Percentiles rank a stretch among this genome's conserved stretches.
phyloP scores from a whole-genome alignment of 2,113 vertebrate species.

The Mormyrus iriodes region DNA sequence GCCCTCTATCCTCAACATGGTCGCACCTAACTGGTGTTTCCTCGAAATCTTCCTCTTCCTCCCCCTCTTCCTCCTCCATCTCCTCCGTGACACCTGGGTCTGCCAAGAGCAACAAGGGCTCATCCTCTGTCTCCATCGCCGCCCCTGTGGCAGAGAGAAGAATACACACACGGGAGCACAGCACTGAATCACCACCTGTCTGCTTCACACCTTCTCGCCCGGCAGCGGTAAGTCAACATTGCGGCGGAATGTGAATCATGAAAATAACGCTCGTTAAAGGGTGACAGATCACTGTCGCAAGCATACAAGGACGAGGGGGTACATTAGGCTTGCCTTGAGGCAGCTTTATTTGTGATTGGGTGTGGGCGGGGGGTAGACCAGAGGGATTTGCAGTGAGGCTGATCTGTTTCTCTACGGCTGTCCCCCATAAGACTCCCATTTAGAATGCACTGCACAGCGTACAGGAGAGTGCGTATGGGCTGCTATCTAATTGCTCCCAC shows the following conservation, averaged over 20 bases:
- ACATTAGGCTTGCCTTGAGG: conserved; percentile 38
- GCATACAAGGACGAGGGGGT: conserved; percentile 32
- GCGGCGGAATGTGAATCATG: conserved; percentile 33
- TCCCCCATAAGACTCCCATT: conserved; percentile 33
- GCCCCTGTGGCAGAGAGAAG: conserved; percentile 39
- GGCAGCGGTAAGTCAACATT: conserved; percentile 21
- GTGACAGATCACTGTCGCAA: conserved; percentile 34
- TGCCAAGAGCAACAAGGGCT: conserved; percentile 74
- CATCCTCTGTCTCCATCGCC: conserved; percentile 83
- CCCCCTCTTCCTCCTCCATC: conserved; percentile 51
- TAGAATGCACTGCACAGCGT: conserved; percentile 50
- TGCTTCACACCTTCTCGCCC: not conserved
- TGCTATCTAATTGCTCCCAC: conserved; percentile 49
- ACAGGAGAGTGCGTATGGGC: conserved; percentile 4
- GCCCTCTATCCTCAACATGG: conserved; percentile 22
- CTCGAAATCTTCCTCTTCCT: conserved; percentile 37
- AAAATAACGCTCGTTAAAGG: conserved; percentile 32
- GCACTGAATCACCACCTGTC: conserved; percentile 28
- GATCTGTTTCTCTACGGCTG: conserved; percentile 21
- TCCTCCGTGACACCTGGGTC: conserved; percentile 68
- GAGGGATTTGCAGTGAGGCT: conserved; percentile 26
- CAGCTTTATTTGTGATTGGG: conserved; percentile 31
- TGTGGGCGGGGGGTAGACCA: conserved; percentile 25
- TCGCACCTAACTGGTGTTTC: conserved; percentile 41
- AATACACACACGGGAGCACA: not conserved